A percentile compares a stretch with the other conserved stretches of the same genome.
Evolutionary conservation across 1,140 invertebrate species (phyloP).

Genomic region (Ectropis grisescens): DNA sequence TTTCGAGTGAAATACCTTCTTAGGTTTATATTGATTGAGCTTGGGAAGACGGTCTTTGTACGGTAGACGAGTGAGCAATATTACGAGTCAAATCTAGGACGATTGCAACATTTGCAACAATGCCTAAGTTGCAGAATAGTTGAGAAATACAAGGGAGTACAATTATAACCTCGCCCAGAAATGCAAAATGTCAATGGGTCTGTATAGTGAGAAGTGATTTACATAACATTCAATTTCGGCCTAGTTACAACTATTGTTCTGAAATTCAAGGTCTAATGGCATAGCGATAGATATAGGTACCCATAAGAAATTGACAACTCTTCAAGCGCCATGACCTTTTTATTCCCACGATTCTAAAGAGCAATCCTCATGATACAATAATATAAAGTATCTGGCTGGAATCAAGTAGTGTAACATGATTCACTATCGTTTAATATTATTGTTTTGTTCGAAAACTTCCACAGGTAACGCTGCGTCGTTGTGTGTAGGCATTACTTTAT

Average conservation of each 20-base stretch:
- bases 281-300: conserved; percentile 11
- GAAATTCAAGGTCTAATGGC: conserved; percentile 24
- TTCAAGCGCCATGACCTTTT: conserved; percentile 7
- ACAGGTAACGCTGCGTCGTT: too few relatives aligned
- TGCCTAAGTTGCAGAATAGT: conserved; percentile 3
- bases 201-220: conserved; percentile 13
- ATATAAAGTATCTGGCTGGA: neutral
- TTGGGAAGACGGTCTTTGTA: too few relatives aligned
- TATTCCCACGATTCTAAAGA: conserved; percentile 5
- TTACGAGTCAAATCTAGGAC: conserved; percentile 15
- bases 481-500: too few relatives aligned
- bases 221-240: conserved; percentile 28
- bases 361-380: conserved; percentile 1
- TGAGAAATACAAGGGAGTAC: conserved; percentile 24
- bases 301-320: too few relatives aligned
- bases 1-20: too few relatives aligned
- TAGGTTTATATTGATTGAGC: too few relatives aligned
- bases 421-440: too few relatives aligned
- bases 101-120: conserved; percentile 12
- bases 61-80: too few relatives aligned
- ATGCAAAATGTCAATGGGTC: conserved; percentile 32
- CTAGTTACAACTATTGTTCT: conserved; percentile 28
- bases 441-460: too few relatives aligned
- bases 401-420: too few relatives aligned
- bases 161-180: conserved; percentile 18